Evolutionary conservation across 1,140 invertebrate genomes (phyloP).

Genomic region (Prorops nasuta): DNA sequence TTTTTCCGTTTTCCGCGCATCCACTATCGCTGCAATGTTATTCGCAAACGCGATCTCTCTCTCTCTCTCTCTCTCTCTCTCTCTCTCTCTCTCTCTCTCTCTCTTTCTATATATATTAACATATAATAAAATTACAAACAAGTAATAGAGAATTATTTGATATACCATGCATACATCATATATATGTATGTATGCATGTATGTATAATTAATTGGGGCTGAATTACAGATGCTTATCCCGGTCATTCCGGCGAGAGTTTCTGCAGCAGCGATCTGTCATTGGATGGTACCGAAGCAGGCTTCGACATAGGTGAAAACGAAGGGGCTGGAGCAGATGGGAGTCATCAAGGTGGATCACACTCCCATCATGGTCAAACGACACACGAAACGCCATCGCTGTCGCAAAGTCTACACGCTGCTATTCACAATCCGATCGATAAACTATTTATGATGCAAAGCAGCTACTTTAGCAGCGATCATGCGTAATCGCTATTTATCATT

Average conservation of each 20-base stretch:
- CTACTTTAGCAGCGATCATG: conserved; percentile 78
- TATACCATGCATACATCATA: too few species aligned
- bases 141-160: too few species aligned
- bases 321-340: conserved; percentile 41
- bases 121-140: too few species aligned
- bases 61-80: background rate
- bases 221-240: conserved; percentile 76
- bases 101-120: too few species aligned
- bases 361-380: conserved; percentile 51
- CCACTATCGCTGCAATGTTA: too few species aligned
- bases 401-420: conserved; percentile 64
- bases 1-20: conserved; percentile 27
- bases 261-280: conserved; percentile 86
- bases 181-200: too few species aligned
- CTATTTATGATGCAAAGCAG: conserved; percentile 97
- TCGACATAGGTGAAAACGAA: conserved; percentile 64
- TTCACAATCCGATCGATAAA: conserved; percentile 93
- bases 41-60: background rate
- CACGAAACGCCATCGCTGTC: conserved; percentile 57
- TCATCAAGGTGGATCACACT: conserved; percentile 58
- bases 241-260: conserved; percentile 84
- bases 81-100: too few species aligned
- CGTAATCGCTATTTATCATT: too few species aligned
- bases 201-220: too few species aligned
- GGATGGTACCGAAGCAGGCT: conserved; percentile 79